These are phyloP conservation scores for Sphaeramia orbicularis DNA, from an alignment of 2,797 vertebrate species.

Conservation along the genomic window DNA sequence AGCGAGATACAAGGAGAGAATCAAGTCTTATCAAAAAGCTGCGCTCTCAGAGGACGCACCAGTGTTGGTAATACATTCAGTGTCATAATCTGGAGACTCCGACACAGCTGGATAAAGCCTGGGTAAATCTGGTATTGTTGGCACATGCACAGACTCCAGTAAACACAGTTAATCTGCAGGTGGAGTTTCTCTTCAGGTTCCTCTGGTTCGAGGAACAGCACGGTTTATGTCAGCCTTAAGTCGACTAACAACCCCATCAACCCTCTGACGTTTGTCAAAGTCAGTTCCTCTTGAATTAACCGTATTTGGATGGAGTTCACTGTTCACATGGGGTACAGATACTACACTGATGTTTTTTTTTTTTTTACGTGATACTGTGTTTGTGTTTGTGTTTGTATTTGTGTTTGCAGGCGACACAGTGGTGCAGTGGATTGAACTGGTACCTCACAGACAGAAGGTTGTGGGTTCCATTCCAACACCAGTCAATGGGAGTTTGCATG, in stretches of 20 bases:
- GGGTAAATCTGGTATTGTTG: constrained; percentile 14
- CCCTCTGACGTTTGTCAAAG: too few relatives aligned
- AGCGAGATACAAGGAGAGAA: neutral
- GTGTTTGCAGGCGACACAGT: too few relatives aligned
- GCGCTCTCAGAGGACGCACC: constrained; percentile 8
- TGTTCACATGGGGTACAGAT: too few relatives aligned
- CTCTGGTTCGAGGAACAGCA: neutral
- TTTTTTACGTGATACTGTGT: too few relatives aligned
- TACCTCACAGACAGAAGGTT: too few relatives aligned
- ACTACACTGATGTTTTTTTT: too few relatives aligned
- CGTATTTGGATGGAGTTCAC: too few relatives aligned
- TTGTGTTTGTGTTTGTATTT: too few relatives aligned
- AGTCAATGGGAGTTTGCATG: too few relatives aligned
- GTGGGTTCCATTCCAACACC: too few relatives aligned
- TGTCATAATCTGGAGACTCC: constrained; percentile 7
- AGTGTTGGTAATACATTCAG: constrained; percentile 1
- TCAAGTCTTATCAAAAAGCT: constrained; percentile 13
- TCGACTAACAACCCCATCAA: neutral
- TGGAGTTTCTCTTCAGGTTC: neutral
- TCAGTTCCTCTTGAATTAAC: too few relatives aligned
- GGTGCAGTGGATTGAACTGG: too few relatives aligned
- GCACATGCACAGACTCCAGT: neutral
- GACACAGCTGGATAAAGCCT: constrained; percentile 6
- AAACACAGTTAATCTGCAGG: neutral
- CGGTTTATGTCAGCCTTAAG: neutral